Base-by-base conservation (phyloP, 2,888 invertebrate species). In the Lochmaea capreae region DNA sequence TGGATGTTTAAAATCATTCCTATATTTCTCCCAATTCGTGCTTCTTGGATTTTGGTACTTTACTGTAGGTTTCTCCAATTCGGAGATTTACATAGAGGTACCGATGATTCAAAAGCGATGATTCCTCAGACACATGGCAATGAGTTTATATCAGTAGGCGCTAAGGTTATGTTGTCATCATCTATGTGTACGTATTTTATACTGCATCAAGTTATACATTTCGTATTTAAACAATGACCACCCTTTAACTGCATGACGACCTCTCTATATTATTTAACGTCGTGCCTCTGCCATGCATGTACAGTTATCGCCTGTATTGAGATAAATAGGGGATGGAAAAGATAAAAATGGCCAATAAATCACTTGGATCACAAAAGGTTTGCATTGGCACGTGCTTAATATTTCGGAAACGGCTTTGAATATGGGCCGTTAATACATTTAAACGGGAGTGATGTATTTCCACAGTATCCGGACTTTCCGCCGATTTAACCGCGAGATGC, bases 401-500 rank as follows among this genome's bases (percentile, higher is more conserved):
- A 78, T 80, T 79, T 79, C 77, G 76, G 77, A 75, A 78, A 73
- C 73, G 69, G 73, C 63, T 67, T 63, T 72, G 69, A 70, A 71
- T 77, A 77, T 73, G 77, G 78, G 73, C 77, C 74, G 77, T 77
- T 79, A 78, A 79, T 78, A 78, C 77, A 77, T 79, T 80, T 78
- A 78, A 77, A 79, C 78, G 76, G 79, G 77, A 77, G 70, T 75
- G 75, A 78, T 80, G 78, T 77, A 77, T 79, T 72, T 79, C 77
- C 77, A 70, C 73, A 73, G 72, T 73, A 69, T 73, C 73, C 73
- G 70, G 66, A 65, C 69, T 73, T 70, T 73, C 66, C 66, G 62
- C 43, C 69, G 66, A 69, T 73, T 73, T 69, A 49, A 52, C 58
- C 18, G 73, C 43, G 54, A 59, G 68, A 68, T 68, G 49, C n/a